Evolutionary conservation across 2,113 vertebrate genomes (phyloP).

Genomic region (Donacobius atricapilla): DNA sequence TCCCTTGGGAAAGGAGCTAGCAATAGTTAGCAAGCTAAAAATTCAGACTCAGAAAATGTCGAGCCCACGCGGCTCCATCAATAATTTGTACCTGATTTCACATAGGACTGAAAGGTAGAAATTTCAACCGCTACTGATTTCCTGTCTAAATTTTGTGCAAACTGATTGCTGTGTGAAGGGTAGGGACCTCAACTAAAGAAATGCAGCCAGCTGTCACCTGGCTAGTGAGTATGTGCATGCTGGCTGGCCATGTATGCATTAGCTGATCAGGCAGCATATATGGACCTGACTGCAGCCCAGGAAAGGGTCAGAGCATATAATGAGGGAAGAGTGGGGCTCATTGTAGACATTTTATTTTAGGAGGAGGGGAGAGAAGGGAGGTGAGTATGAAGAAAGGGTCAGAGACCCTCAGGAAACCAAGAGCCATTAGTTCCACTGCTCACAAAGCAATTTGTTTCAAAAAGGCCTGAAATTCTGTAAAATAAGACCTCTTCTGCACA

Average conservation of each 20-base stretch:
- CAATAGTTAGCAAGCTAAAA: no score
- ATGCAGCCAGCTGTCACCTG: not conserved
- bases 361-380: not conserved
- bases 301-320: not conserved
- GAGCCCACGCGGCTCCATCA: not conserved
- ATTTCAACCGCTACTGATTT: not conserved
- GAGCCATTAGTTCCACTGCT: not conserved
- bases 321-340: not conserved
- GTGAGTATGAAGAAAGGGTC: not conserved
- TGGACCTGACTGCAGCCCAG: not conserved
- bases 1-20: no score
- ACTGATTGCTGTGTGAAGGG: not conserved
- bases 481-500: not conserved
- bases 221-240: not conserved
- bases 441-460: not conserved
- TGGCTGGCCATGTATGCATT: not conserved
- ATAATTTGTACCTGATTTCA: not conserved
- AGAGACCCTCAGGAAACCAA: not conserved
- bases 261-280: not conserved
- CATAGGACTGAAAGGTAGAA: not conserved
- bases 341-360: not conserved
- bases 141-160: not conserved
- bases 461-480: not conserved
- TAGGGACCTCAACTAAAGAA: not conserved
- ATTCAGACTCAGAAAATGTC: no score